Base-by-base conservation (phyloP, 2,797 vertebrate genomes). In the Bovichtus diacanthus region DNA sequence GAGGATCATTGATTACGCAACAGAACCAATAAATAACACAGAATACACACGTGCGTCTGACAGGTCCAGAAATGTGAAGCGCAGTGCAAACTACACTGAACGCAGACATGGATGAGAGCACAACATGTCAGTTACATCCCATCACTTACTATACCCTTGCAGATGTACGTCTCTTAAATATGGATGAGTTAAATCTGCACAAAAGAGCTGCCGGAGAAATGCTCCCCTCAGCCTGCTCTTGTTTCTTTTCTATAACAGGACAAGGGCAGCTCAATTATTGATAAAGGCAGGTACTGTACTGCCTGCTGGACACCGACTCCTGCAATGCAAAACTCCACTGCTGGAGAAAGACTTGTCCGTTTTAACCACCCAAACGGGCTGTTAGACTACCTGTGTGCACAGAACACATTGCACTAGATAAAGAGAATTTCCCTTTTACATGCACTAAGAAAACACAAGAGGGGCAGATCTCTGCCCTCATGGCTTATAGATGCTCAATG, bases 231-330 rank as follows among this genome's bases (percentile, higher is more conserved):
- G 63, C 79, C 60, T 55, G 75, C 10, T 63, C 74, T 78, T 64
- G 71, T 77, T 79, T 70, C 79, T 39, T 34, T 34, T 86, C 81
- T 82, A 81, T 89, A 90, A 92, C 60, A 78, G 87, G 82, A 94
- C 92, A 92, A 84, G 87, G 87, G 68, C 25, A 58, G 78, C 76
- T 95, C 87, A 92, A 94, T 95, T 83, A 95, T 94, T 92, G 87
- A 95, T 94, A 41, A 61, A 44, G 66, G 83, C 88, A 93, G 91
- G 90, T 90, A 81, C 50, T 61, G 86, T 70, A 59, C 58, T 19
- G 81, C 62, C 86, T 16, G 74, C 3, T 64, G 85, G 83, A 44
- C 5, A 19, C 63, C 4, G 49, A 71, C 80, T 84, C 79, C 82
- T 41, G 63, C 74, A 67, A 38, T 39, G 79, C 74, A 76, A 85